Base-by-base conservation (phyloP, 2,797 vertebrate genomes). In the Poeciliopsis presidionis region DNA sequence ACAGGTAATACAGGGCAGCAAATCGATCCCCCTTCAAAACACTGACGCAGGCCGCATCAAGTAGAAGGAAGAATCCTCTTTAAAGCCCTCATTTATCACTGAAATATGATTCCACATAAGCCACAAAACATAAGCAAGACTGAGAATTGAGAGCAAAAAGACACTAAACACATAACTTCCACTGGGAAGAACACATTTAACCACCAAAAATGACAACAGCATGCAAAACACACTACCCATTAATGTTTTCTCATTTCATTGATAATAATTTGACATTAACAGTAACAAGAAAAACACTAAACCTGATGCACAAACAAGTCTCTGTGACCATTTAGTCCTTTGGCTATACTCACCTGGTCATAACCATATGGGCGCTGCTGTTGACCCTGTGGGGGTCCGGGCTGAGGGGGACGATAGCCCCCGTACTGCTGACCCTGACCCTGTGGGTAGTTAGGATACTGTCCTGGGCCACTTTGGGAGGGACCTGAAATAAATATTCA, bases 361-460 rank as follows among this genome's bases (percentile, higher is more conserved):
- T 99, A 99, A 93, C 97, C 97, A 0, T 99, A 99, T 84, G 98
- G 97, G 92, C 98, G 98, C 90, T 99, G 98, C 86, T 98, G 98
- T 47, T 98, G 98, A 73, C 95, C 96, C 84, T 99, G 98, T 12
- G 97, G 98, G 72, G 97, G 98, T 77, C 97, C 98, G 5, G 98
- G 98, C 84, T 99, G 98, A 3, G 98, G 95, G 14, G 98, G 96
- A 88, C 98, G 96, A 79, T 99, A 99, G 63, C 87, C 97, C 59
- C 96, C 97, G 59, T 99, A 99, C 92, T 99, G 98, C 83, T 99
- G 98, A 7, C 98, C 97, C 93, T 99, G 98, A 80, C 97, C 97
- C 93, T 99, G 98, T 36, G 98, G 97, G 86, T 99, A 99, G 93
- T 97, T 99, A 36, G 98, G 96, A 90, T 99, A 99, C 90, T 99